Evolutionary conservation across 2,797 vertebrate genomes (phyloP).

Genomic region (Buceros bicornis): DNA sequence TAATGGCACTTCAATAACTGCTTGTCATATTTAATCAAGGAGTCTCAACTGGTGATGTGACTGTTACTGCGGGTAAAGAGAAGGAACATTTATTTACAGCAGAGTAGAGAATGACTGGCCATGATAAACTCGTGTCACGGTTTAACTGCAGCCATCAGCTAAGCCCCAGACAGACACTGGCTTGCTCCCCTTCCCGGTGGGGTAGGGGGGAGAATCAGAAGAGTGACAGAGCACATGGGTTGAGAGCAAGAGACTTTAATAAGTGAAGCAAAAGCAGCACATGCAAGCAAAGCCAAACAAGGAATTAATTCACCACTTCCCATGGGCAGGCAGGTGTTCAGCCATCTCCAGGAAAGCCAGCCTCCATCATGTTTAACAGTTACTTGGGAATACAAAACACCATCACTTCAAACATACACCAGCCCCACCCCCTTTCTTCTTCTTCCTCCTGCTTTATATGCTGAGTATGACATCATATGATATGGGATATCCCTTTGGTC

Average conservation of each 20-base stretch:
- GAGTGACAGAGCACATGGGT: no score
- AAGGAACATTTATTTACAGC: background rate
- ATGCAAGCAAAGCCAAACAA: background rate
- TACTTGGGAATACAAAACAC: background rate
- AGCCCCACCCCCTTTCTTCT: background rate
- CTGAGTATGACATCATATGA: no score
- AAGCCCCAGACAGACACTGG: background rate
- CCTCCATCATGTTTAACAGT: background rate
- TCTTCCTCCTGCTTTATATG: background rate
- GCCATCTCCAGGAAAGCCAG: background rate
- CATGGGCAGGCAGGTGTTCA: background rate
- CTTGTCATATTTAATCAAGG: slow-evolving; percentile 7
- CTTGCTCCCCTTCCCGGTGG: background rate
- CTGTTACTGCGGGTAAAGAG: background rate
- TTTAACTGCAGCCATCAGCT: background rate
- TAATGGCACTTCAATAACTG: background rate
- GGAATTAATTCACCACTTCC: background rate
- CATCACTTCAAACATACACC: background rate
- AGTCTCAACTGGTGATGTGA: background rate
- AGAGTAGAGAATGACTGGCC: background rate
- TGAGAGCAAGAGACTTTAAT: background rate
- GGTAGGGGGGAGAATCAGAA: background rate
- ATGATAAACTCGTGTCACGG: background rate
- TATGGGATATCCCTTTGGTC: background rate
- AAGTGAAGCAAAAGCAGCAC: background rate